A percentile compares a stretch with the other conserved stretches of the same genome.
Evolutionary conservation across 1,140 invertebrate genomes (phyloP).

Genomic region (Drosophila orosa): DNA sequence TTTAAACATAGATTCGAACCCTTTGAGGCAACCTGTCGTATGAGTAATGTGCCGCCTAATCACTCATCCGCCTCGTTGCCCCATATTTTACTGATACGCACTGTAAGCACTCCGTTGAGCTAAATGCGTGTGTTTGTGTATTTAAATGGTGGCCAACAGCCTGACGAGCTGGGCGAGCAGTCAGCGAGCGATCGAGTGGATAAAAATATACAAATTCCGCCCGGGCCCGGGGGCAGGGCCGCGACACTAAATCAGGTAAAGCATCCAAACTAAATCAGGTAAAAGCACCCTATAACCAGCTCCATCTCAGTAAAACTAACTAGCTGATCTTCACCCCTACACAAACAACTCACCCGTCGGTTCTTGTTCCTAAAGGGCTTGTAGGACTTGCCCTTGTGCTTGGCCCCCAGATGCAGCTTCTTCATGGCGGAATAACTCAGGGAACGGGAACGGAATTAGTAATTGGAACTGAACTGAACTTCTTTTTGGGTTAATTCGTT

Average conservation of each 20-base stretch:
- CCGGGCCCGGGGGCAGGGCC: constrained; percentile 51
- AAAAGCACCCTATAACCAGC: neutral
- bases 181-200: constrained; percentile 67
- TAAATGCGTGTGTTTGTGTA: constrained; percentile 11
- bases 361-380: constrained; percentile 79
- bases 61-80: constrained; percentile 27
- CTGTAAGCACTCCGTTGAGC: constrained; percentile 26
- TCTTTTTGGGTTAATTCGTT: neutral
- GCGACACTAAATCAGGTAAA: constrained; percentile 14
- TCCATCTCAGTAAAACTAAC: neutral
- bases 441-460: constrained; percentile 13
- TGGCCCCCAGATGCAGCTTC: constrained; percentile 76
- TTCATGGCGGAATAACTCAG: constrained; percentile 56
- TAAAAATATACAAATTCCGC: constrained; percentile 75
- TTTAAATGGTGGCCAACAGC: constrained; percentile 39
- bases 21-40: neutral
- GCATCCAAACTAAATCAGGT: constrained; percentile 4
- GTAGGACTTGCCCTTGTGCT: constrained; percentile 71
- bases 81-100: constrained; percentile 5
- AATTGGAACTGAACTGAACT: neutral
- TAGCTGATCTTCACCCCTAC: neutral
- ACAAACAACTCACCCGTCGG: constrained; percentile 60
- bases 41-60: constrained; percentile 1
- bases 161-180: constrained; percentile 57
- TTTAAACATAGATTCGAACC: no score